phyloP scores from a whole-genome alignment of 35 echinoderm and acorn worm species.

The Diadema setosum region DNA sequence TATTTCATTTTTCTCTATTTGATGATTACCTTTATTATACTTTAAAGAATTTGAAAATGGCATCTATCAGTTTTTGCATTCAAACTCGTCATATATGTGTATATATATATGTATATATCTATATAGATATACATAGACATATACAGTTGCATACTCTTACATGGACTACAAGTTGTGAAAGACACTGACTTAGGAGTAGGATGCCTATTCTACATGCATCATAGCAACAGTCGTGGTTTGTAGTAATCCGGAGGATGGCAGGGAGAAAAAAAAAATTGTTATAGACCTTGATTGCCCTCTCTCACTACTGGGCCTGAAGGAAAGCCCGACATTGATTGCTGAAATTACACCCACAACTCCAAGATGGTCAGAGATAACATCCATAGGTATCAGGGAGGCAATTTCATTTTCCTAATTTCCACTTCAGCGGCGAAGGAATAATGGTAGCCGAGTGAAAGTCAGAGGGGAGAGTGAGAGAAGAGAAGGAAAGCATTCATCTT shows the following conservation, averaged over 20 bases:
- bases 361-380: constrained; percentile 17
- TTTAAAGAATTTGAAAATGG: too few relatives aligned
- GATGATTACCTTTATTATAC: too few relatives aligned
- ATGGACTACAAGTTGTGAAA: too few relatives aligned
- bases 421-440: not conserved
- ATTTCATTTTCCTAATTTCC: constrained; percentile 36
- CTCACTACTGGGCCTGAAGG: not conserved
- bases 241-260: not conserved
- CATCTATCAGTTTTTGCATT: too few relatives aligned
- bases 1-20: too few relatives aligned
- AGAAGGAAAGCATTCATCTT: not conserved
- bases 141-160: too few relatives aligned
- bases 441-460: not conserved
- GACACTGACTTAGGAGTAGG: too few relatives aligned
- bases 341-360: constrained; percentile 24
- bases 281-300: not conserved
- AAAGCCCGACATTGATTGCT: constrained; percentile 10
- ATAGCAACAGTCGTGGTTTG: not conserved
- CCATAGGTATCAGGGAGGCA: not conserved
- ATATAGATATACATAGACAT: too few relatives aligned
- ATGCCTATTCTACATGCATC: too few relatives aligned
- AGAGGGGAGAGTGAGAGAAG: not conserved
- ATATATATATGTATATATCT: too few relatives aligned
- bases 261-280: not conserved
- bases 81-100: too few relatives aligned